A percentile compares a stretch with the other conserved stretches of the same genome.
phyloP scores from a whole-genome alignment of 2,797 vertebrate species.

The Eospalax fontanierii region DNA sequence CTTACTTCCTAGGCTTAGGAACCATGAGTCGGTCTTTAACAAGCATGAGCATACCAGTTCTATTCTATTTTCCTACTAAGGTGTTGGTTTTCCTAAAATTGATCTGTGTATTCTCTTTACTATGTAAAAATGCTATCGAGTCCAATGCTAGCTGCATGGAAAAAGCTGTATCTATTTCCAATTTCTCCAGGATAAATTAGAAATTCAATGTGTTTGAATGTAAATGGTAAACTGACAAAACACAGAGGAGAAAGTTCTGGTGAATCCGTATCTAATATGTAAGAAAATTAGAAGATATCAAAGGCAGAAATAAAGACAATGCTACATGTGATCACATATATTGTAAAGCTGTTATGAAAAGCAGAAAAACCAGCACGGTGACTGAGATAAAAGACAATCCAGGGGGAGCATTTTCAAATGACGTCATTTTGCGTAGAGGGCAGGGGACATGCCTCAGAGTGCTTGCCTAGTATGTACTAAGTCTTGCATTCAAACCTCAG shows the following conservation, averaged over 20 bases:
- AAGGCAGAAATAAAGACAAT: constrained; percentile 1
- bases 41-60: background rate
- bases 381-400: background rate
- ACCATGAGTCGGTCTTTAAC: background rate
- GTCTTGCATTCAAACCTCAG: background rate
- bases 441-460: background rate
- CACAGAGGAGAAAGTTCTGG: background rate
- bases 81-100: background rate
- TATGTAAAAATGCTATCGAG: background rate
- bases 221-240: constrained; percentile 1
- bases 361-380: background rate
- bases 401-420: background rate
- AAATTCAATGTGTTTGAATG: background rate
- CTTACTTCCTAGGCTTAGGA: background rate
- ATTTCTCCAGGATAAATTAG: background rate
- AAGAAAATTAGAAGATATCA: background rate
- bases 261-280: background rate
- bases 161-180: background rate
- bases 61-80: background rate
- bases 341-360: background rate
- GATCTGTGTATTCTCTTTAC: background rate
- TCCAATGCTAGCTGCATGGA: background rate
- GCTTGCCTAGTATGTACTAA: too few species aligned
- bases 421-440: background rate
- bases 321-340: background rate